Evolutionary conservation across 2,888 invertebrate genomes (phyloP), one percentile per base, ranked within the genome.

Genomic region (Brachyptera risi): DNA sequence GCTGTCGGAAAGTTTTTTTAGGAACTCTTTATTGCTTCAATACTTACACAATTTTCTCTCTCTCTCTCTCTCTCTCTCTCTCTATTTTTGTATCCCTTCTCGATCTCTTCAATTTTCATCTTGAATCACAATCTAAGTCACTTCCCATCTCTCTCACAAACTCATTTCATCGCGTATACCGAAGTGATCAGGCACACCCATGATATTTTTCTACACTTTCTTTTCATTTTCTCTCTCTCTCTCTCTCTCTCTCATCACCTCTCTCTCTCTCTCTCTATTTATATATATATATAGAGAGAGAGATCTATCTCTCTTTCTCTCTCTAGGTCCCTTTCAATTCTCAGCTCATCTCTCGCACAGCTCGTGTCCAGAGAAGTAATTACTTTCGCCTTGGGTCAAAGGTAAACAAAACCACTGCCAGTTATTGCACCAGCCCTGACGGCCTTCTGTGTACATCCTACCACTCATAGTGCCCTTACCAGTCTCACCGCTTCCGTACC

Each of bases 311-410:
- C n/a, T n/a, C n/a, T n/a, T n/a, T n/a, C 15, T 23, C 23, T 26
- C 24, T n/a, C 49, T 26, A 49, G 23, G 49, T 49, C 49, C n/a
- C 49, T 49, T 49, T 49, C 49, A 49, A 49, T 49, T 49, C 49
- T 23, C 26, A 26, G 49, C 49, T 49, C 49, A 49, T 21, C 49
- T 49, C n/a, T n/a, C n/a, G n/a, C 49, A 26, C 26, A 24, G 49
- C 49, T 49, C 24, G 49, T 49, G 49, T 49, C 49, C 49, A 49
- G 24, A n/a, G n/a, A 49, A 49, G 49, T 49, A 49, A 49, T 49
- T 49, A 49, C 49, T 13, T 24, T 26, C 49, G 26, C 49, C 49
- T 4, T 5, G 15, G 49, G 49, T 49, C 49, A 49, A 49, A 49
- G 49, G 49, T 49, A 49, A 49, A 49, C 49, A 49, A 49, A 49